These are phyloP conservation scores for Sarcophaga caerulescens DNA, from an alignment of 2,888 invertebrate genomes.

Conservation along the genomic window DNA sequence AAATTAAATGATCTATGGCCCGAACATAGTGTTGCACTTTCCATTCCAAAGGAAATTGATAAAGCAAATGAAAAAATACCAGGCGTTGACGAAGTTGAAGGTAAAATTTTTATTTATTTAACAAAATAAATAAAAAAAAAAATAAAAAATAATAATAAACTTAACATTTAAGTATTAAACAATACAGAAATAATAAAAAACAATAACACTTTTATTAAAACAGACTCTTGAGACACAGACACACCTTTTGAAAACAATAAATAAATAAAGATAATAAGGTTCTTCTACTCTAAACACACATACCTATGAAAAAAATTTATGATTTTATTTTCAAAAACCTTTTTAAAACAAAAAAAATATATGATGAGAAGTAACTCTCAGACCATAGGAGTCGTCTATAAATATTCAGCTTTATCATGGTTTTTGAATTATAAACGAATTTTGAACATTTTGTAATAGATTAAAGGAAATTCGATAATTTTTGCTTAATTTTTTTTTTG, in stretches of 20 bases:
- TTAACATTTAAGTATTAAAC: not conserved
- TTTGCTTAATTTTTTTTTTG: too few relatives aligned
- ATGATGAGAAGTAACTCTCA: too few relatives aligned
- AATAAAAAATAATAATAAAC: not conserved
- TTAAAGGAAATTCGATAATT: too few relatives aligned
- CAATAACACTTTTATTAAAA: not conserved
- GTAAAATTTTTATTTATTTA: slow-evolving; percentile 69
- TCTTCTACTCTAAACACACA: not conserved
- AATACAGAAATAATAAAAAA: not conserved
- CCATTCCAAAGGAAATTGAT: slow-evolving; percentile 81
- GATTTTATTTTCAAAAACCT: too few relatives aligned
- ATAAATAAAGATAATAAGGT: not conserved
- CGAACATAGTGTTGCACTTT: slow-evolving; percentile 80
- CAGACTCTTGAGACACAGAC: not conserved
- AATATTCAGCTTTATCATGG: too few relatives aligned
- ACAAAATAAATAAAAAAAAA: too few relatives aligned
- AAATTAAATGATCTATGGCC: slow-evolving; percentile 81
- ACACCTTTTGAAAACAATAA: not conserved
- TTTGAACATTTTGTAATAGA: too few relatives aligned
- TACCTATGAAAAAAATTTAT: too few relatives aligned
- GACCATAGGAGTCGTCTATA: too few relatives aligned
- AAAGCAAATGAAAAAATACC: slow-evolving; percentile 79
- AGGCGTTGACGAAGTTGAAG: slow-evolving; percentile 78
- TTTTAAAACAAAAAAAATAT: too few relatives aligned
- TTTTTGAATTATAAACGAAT: too few relatives aligned